These are phyloP conservation scores for Buceros bicornis DNA, from an alignment of 2,797 vertebrate species.

Conservation along the genomic window DNA sequence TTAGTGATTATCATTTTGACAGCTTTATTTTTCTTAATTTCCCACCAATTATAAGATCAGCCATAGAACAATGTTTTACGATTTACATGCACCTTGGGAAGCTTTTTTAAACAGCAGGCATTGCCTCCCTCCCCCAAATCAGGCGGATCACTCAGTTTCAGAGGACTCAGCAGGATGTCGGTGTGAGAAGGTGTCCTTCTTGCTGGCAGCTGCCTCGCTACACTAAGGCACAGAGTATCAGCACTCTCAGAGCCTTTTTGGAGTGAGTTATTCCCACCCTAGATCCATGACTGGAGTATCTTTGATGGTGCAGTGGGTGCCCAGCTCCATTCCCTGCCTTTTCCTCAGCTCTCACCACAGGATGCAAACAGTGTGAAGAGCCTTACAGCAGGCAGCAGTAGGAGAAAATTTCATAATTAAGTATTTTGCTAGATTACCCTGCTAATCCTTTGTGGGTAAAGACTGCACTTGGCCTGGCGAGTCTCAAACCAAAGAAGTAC, in stretches of 20 bases:
- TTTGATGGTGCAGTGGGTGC: neutral
- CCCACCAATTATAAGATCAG: neutral
- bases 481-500: neutral
- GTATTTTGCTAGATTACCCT: conserved; percentile 33
- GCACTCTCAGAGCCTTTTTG: neutral
- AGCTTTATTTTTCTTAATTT: neutral
- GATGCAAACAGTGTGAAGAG: neutral
- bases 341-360: neutral
- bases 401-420: conserved; percentile 30
- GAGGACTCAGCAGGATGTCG: neutral
- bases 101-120: neutral
- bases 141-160: neutral
- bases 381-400: neutral
- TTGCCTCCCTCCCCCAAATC: neutral
- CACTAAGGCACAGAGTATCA: neutral
- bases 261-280: neutral
- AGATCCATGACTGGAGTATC: neutral
- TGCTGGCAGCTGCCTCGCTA: neutral
- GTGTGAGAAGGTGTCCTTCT: neutral
- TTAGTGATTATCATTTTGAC: conserved; percentile 47
- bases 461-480: neutral
- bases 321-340: neutral
- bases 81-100: neutral
- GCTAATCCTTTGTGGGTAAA: conserved; percentile 21
- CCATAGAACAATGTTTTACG: neutral